phyloP scores from a whole-genome alignment of 2,113 vertebrate species.

The Nicator chloris region DNA sequence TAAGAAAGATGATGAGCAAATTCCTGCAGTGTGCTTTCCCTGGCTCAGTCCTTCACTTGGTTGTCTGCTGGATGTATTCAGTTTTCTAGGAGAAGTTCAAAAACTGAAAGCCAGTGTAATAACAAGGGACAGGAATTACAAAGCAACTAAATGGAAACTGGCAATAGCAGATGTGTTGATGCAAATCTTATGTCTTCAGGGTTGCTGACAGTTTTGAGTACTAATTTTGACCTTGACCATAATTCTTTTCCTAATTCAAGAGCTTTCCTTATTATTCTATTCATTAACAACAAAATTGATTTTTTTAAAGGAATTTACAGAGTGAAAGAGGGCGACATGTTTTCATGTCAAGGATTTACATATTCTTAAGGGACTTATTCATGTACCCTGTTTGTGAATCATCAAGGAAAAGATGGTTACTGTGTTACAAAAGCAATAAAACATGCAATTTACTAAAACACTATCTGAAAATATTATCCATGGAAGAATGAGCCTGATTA shows the following conservation, averaged over 20 bases:
- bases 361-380: background rate
- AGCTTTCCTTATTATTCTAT: background rate
- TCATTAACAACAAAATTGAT: background rate
- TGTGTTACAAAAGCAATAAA: slow-evolving; percentile 40
- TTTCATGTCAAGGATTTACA: background rate
- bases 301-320: background rate
- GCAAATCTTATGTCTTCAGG: background rate
- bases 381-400: background rate
- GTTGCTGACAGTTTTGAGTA: background rate
- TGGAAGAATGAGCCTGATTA: slow-evolving; percentile 51
- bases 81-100: background rate
- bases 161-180: background rate
- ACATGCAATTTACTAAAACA: background rate
- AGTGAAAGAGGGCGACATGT: background rate
- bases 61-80: background rate
- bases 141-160: background rate
- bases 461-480: slow-evolving; percentile 18
- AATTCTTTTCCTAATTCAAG: background rate
- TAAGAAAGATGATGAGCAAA: background rate
- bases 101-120: background rate
- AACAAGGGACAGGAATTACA: background rate
- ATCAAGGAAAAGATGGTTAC: background rate
- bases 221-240: background rate
- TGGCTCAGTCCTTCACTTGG: background rate
- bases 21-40: background rate